A percentile compares a stretch with the other conserved stretches of the same genome.
phyloP scores from a whole-genome alignment of 2,113 vertebrate genomes.

The Vidua macroura region DNA sequence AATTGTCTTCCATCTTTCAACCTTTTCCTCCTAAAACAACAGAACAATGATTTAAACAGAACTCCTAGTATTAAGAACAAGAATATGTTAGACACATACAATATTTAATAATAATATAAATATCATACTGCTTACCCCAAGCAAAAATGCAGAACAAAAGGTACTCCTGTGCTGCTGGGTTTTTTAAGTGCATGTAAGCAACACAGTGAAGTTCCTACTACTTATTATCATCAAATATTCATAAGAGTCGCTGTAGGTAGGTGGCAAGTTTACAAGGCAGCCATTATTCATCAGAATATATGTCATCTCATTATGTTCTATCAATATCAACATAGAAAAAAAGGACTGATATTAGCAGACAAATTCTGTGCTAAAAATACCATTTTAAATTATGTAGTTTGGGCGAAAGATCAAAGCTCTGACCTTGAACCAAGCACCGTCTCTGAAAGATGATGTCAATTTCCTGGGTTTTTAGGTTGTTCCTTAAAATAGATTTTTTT shows the following conservation, averaged over 20 bases:
- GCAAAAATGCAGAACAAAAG: background rate
- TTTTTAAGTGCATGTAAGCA: background rate
- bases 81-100: background rate
- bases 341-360: background rate
- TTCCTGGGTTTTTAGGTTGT: background rate
- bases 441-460: background rate
- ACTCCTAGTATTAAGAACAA: background rate
- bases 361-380: background rate
- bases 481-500: background rate
- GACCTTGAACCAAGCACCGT: background rate
- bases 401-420: background rate
- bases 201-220: conserved; percentile 3
- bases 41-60: background rate
- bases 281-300: conserved; percentile 30
- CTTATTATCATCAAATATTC: conserved; percentile 49
- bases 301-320: background rate
- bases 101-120: background rate
- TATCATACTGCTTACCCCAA: background rate
- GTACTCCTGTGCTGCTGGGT: background rate
- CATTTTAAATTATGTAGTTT: background rate
- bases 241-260: background rate
- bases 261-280: background rate
- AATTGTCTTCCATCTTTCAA: background rate
- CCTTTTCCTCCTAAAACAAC: background rate
- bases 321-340: background rate